phyloP scores from a whole-genome alignment of 2,888 invertebrate genomes.

The Pollenia amentaria region DNA sequence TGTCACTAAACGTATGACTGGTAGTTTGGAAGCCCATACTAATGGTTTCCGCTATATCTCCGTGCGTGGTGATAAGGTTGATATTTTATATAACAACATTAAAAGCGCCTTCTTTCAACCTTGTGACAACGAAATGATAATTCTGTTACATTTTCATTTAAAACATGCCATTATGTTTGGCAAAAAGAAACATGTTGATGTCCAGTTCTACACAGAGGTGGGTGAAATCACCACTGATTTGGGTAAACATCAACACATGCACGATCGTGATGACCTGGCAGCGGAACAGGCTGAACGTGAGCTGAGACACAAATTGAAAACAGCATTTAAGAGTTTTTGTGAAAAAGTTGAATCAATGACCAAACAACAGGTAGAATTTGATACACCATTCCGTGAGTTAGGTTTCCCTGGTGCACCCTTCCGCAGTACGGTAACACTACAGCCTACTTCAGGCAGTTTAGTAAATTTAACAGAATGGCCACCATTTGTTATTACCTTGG shows the following conservation, averaged over 20 bases:
- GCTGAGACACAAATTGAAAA: slow-evolving; percentile 97
- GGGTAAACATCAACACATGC: slow-evolving; percentile 99
- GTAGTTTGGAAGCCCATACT: slow-evolving; percentile 96
- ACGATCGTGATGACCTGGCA: slow-evolving; percentile 98
- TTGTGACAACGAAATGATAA: slow-evolving; percentile 99
- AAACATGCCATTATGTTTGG: slow-evolving; percentile 99
- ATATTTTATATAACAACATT: slow-evolving; percentile 99
- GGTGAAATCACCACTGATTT: slow-evolving; percentile 99
- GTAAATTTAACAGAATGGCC: slow-evolving; percentile 99
- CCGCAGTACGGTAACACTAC: slow-evolving; percentile 97
- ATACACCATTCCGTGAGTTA: slow-evolving; percentile 98
- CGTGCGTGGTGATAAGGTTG: slow-evolving; percentile 99
- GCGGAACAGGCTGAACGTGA: slow-evolving; percentile 99
- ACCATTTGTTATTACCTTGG: slow-evolving; percentile 98
- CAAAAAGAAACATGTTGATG: slow-evolving; percentile 99
- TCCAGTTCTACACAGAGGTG: slow-evolving; percentile 99
- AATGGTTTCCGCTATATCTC: slow-evolving; percentile 99
- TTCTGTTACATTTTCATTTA: slow-evolving; percentile 98
- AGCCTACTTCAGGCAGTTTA: slow-evolving; percentile 98
- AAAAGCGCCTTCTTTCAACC: slow-evolving; percentile 99
- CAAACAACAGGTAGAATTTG: slow-evolving; percentile 98
- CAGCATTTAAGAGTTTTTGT: slow-evolving; percentile 99
- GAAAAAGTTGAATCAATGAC: slow-evolving; percentile 98
- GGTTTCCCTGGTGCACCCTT: slow-evolving; percentile 99
- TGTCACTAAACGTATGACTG: slow-evolving; percentile 97